A percentile compares a stretch with the other conserved stretches of the same genome.
Conservation (phyloP, 2,113 vertebrate genomes). For the Nerophis lumbriciformis region DNA sequence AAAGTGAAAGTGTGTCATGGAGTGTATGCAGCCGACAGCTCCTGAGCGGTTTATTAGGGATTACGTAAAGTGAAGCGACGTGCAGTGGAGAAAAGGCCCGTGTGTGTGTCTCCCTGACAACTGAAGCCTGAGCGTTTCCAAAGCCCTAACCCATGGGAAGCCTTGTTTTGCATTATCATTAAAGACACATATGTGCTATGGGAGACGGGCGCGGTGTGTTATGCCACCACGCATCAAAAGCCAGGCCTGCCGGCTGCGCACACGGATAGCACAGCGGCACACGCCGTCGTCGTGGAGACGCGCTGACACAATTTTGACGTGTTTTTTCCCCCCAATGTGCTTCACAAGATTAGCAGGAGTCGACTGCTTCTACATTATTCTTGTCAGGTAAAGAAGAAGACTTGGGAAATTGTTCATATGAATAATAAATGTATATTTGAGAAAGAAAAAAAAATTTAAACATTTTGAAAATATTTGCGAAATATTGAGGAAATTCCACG, state of each 20-base stretch:
- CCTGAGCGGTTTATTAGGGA: constrained; percentile 51
- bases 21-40: constrained; percentile 60
- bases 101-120: constrained; percentile 54
- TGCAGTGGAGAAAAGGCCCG: constrained; percentile 13
- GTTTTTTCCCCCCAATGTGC: constrained; percentile 1
- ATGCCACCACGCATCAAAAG: constrained; percentile 27
- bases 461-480: too few species aligned
- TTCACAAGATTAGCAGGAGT: constrained; percentile 28
- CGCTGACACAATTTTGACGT: constrained; percentile 6
- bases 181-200: constrained; percentile 51
- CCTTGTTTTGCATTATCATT: constrained; percentile 60
- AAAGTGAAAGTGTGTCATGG: constrained; percentile 65
- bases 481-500: too few species aligned
- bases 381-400: too few species aligned
- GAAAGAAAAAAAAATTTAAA: too few species aligned
- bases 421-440: too few species aligned
- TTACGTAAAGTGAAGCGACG: constrained; percentile 60
- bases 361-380: background rate
- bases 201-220: constrained; percentile 22
- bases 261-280: constrained; percentile 1
- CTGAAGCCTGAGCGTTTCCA: constrained; percentile 47
- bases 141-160: constrained; percentile 49
- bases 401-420: too few species aligned
- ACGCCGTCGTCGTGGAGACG: background rate
- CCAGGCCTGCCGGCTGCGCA: background rate